Base-by-base conservation (phyloP, 2,113 vertebrate genomes). In the Bostrychus sinensis region DNA sequence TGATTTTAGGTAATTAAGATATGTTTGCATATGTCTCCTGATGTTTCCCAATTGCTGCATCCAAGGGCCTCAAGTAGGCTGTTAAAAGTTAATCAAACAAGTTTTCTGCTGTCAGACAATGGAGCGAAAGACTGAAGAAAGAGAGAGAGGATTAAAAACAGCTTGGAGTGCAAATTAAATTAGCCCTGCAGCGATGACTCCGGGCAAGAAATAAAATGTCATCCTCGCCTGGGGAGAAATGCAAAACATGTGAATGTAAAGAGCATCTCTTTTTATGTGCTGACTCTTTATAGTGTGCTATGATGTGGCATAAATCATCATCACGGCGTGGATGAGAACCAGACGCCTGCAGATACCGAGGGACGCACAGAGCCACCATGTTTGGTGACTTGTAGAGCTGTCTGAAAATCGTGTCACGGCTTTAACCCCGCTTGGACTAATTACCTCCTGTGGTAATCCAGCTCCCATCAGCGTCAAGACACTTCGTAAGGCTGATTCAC, bases 201-300 rank as follows among this genome's bases (percentile, higher is more conserved):
- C 56, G 56, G 66, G 64, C 81, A 80, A 89, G 88, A 85, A 90
- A 90, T 90, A 82, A 91, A 89, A 92, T 88, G 89, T 90, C 90
- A 92, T 81, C 78, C 75, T 80, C 77, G 74, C 81, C 75, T 72
- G 84, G 80, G 60, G 77, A 87, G 85, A 91, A 90, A 92, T 91
- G 86, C 83, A 85, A 91, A 93, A 91, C 91, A 92, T 75, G 86
- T 89, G 85, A 90, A 84, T 55, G 77, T 85, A 83, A 81, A 83
- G 75, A 78, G 72, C 81, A 54, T 86, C 50, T 62, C 60, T 62
- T 80, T 69, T 59, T 54, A 41, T 82, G 84, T 58, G 57, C 83
- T 55, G 82, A 67, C 79, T 84, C 70, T 71, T 86, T 75, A 79
- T 71, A 75, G 67, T 71, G 75, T 82, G 85, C 72, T 64, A 43